A percentile compares a stretch with the other conserved stretches of the same genome.
Conservation (phyloP, 2,113 vertebrate species). For the Hemiscyllium ocellatum region DNA sequence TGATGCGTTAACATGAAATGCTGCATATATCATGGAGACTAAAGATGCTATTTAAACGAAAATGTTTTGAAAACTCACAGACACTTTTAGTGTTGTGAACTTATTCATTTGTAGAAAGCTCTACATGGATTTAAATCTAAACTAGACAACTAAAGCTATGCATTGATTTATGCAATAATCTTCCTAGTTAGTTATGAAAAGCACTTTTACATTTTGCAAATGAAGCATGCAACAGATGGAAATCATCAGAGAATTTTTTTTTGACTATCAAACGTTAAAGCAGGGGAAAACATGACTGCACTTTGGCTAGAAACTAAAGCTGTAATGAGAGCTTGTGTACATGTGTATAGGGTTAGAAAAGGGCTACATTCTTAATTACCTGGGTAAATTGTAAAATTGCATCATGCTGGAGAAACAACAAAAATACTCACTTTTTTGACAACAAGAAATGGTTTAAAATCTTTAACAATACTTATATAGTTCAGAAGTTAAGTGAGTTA, state of each 20-base stretch:
- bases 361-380: neutral
- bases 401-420: neutral
- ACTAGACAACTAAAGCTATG: neutral
- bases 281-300: conserved; percentile 3
- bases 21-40: neutral
- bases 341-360: neutral
- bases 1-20: neutral
- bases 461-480: neutral
- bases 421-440: neutral
- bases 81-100: neutral
- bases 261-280: neutral
- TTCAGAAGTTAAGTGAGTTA: neutral
- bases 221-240: conserved; percentile 25
- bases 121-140: neutral
- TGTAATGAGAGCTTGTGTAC: neutral
- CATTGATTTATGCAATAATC: neutral
- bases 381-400: neutral
- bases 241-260: conserved; percentile 24
- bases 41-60: neutral
- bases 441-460: neutral
- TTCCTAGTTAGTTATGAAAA: neutral
- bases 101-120: neutral
- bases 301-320: neutral
- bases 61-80: neutral
- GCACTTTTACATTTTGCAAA: neutral